Evolutionary conservation across 2,797 vertebrate species (phyloP).

Genomic region (Chiloscyllium punctatum): DNA sequence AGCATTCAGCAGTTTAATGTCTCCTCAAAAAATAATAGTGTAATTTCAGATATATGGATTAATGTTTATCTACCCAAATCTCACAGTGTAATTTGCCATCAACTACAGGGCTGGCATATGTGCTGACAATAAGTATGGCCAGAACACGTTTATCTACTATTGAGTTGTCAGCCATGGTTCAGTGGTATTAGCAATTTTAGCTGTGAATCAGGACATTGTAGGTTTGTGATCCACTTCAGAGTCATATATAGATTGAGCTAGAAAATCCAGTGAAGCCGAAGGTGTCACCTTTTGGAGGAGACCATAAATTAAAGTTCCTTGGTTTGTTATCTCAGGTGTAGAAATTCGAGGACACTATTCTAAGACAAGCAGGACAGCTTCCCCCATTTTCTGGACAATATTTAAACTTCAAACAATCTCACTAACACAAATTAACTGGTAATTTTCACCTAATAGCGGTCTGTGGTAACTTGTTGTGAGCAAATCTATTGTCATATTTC

Average conservation of each 20-base stretch:
- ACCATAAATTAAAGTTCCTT: background rate
- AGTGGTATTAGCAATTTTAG: background rate
- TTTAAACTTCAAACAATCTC: background rate
- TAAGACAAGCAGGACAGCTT: background rate
- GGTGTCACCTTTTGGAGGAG: background rate
- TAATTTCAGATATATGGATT: background rate
- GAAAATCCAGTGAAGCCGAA: background rate
- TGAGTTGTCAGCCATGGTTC: background rate
- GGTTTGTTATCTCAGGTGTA: background rate
- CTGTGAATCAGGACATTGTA: background rate
- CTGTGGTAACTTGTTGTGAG: background rate
- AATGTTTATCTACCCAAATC: background rate
- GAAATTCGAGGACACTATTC: background rate
- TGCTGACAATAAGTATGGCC: background rate
- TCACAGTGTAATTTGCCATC: background rate
- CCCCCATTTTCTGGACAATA: background rate
- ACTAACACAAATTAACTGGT: background rate
- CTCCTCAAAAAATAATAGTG: background rate
- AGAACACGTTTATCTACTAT: background rate
- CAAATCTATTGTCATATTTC: no score
- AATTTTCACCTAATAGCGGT: background rate
- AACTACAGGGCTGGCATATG: background rate
- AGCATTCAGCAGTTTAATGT: background rate
- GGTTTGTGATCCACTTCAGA: background rate
- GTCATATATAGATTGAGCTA: no score